Percentiles rank a stretch among this genome's conserved stretches.
Evolutionary conservation across 2,113 vertebrate genomes (phyloP).

Genomic region (Chelonoidis abingdonii): DNA sequence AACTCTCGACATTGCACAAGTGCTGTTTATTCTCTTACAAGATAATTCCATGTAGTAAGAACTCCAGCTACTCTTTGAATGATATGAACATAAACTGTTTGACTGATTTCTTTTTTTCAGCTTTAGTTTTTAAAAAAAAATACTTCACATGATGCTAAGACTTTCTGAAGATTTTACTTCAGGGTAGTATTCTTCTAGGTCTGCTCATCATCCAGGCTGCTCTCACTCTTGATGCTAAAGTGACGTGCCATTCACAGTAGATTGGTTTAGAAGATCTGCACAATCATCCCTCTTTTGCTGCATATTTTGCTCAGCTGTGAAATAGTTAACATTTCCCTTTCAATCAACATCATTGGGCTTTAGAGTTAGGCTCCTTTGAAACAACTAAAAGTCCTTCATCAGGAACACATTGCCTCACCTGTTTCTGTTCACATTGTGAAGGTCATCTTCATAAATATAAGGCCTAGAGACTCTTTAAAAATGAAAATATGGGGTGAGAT

Average conservation of each 20-base stretch:
- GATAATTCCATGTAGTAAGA: neutral
- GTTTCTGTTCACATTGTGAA: neutral
- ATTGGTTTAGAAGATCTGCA: too few relatives aligned
- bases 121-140: neutral
- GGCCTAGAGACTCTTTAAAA: neutral
- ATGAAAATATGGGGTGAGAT: neutral
- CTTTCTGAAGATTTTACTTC: neutral
- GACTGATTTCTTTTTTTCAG: neutral
- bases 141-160: neutral
- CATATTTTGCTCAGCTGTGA: neutral
- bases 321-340: neutral
- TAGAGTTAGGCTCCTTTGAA: neutral
- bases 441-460: neutral
- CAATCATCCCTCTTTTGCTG: neutral
- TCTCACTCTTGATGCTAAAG: neutral
- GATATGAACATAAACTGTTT: neutral
- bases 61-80: neutral
- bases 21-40: neutral
- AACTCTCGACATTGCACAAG: neutral
- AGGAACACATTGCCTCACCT: neutral
- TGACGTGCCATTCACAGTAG: neutral
- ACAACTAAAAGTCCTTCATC: neutral
- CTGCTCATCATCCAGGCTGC: neutral
- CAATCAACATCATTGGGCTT: neutral
- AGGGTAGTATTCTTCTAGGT: neutral